Conservation (phyloP, 2,888 invertebrate species). For the Cataglyphis livida region DNA sequence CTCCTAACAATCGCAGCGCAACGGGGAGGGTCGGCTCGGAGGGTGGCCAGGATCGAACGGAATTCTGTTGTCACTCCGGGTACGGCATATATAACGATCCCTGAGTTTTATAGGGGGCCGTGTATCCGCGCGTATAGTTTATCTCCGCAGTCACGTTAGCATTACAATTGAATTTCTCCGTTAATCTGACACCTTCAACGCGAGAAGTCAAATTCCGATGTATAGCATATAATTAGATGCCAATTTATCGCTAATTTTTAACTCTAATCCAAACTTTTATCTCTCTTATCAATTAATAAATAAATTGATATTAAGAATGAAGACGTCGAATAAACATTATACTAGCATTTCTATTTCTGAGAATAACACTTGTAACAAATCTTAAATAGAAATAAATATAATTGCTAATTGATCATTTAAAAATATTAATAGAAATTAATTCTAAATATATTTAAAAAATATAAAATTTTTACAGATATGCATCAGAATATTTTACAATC, state of each 20-base stretch:
- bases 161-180: slow-evolving; percentile 38
- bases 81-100: slow-evolving; percentile 65
- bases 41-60: slow-evolving; percentile 60
- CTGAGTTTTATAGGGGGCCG: slow-evolving; percentile 47
- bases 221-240: neutral
- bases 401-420: neutral
- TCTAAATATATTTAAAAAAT: neutral
- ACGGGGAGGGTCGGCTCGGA: slow-evolving; percentile 20
- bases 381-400: neutral
- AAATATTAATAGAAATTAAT: neutral
- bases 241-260: neutral
- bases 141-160: slow-evolving; percentile 22
- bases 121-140: slow-evolving; percentile 54
- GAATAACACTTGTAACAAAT: neutral
- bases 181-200: neutral
- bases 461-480: neutral
- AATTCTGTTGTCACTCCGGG: slow-evolving; percentile 69
- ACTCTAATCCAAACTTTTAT: neutral
- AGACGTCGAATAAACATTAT: neutral
- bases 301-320: neutral
- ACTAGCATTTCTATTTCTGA: neutral
- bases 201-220: neutral
- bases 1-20: slow-evolving; percentile 67
- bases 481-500: neutral
- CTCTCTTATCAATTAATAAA: neutral